Evolutionary conservation across 2,113 vertebrate genomes (phyloP).

Genomic region (Mastomys coucha): DNA sequence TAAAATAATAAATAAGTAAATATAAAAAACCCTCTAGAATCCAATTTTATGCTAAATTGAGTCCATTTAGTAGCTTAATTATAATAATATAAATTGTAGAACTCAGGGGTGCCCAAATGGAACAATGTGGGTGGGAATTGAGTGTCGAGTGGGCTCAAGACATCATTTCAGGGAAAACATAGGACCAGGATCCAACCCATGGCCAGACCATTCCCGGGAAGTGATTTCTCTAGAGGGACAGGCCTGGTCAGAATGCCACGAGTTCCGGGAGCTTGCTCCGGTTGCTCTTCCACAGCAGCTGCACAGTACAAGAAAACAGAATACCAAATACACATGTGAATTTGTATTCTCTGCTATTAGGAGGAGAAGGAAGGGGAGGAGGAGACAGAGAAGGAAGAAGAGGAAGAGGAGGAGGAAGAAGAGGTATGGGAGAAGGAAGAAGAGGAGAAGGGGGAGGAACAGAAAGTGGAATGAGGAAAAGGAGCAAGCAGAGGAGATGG

Average conservation of each 20-base stretch:
- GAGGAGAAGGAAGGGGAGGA: background rate
- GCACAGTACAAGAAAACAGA: accelerated
- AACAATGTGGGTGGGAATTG: background rate
- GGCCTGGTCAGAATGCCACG: too few species aligned
- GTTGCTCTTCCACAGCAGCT: background rate
- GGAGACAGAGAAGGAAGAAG: background rate
- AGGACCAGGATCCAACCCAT: background rate
- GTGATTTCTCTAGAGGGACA: background rate
- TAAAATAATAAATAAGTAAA: too few species aligned
- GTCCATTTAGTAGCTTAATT: background rate
- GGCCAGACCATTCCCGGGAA: accelerated
- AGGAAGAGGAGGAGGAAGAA: too few species aligned
- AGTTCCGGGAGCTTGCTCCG: background rate
- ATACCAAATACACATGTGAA: accelerated
- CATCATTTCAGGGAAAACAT: accelerated
- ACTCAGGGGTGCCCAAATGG: background rate
- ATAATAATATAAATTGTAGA: background rate
- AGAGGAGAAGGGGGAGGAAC: too few species aligned
- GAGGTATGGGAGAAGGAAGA: background rate
- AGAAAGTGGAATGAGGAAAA: background rate
- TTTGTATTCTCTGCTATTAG: background rate
- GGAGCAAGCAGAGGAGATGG: background rate
- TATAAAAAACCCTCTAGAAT: background rate
- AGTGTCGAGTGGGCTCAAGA: background rate
- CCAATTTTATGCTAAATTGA: background rate